phyloP scores from a whole-genome alignment of 2,113 vertebrate species.

The Canis aureus region DNA sequence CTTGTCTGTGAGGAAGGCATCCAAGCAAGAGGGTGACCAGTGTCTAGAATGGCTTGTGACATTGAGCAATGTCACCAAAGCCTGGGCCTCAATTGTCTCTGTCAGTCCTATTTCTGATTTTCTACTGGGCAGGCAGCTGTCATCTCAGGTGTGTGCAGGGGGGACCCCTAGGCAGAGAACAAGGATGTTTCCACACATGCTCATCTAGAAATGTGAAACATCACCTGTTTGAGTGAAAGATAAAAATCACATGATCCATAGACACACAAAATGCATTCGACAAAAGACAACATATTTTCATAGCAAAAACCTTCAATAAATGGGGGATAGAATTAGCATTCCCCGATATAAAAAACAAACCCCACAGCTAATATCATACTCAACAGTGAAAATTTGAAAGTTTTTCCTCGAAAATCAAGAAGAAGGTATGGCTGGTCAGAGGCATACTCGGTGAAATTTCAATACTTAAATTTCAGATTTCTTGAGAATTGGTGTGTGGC shows the following conservation, averaged over 20 bases:
- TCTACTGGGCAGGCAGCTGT: not conserved
- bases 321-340: not conserved
- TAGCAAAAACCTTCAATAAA: not conserved
- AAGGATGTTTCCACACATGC: not conserved
- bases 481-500: not conserved
- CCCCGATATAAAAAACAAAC: not conserved
- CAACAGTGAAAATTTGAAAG: not conserved
- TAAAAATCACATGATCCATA: not conserved
- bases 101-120: not conserved
- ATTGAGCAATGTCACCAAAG: not conserved
- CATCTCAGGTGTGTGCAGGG: not conserved
- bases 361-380: not conserved
- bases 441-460: not conserved
- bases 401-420: not conserved
- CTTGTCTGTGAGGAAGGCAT: not conserved
- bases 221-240: not conserved
- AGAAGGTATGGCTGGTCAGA: not conserved
- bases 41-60: not conserved
- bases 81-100: not conserved
- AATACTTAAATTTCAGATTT: not conserved
- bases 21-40: not conserved
- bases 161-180: not conserved
- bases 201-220: not conserved
- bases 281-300: not conserved
- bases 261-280: not conserved